These are phyloP conservation scores for Psettodes erumei DNA, from an alignment of 2,113 vertebrate species.

Conservation along the genomic window DNA sequence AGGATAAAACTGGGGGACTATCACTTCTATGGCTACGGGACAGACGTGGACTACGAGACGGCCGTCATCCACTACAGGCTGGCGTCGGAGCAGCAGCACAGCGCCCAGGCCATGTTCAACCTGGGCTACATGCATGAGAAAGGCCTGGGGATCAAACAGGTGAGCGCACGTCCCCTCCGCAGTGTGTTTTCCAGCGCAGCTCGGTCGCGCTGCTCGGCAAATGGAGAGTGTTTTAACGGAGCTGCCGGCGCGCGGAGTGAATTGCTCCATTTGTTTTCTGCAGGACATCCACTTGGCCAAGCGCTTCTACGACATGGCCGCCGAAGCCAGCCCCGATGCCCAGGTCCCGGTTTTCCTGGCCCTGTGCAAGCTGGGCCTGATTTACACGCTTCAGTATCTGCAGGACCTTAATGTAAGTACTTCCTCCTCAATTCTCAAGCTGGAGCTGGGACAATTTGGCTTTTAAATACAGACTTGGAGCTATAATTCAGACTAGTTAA, in stretches of 20 bases:
- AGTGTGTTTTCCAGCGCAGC: too few species aligned
- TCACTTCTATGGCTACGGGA: slow-evolving; percentile 97
- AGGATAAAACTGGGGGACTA: slow-evolving; percentile 98
- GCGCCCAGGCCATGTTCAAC: slow-evolving; percentile 98
- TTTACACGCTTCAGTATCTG: slow-evolving; percentile 92
- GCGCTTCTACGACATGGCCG: slow-evolving; percentile 99
- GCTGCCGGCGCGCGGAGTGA: too few species aligned
- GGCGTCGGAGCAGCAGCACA: slow-evolving; percentile 97
- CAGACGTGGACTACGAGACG: slow-evolving; percentile 96
- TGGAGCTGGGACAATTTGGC: slow-evolving; percentile 13
- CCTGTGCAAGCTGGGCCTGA: slow-evolving; percentile 92
- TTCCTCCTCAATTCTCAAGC: not conserved
- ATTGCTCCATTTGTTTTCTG: not conserved
- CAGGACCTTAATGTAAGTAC: slow-evolving; percentile 93
- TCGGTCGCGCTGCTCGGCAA: not conserved
- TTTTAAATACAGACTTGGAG: not conserved
- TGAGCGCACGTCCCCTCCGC: too few species aligned
- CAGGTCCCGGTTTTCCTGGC: slow-evolving; percentile 98
- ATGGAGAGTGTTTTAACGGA: not conserved
- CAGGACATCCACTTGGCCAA: slow-evolving; percentile 98
- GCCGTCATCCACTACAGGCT: slow-evolving; percentile 97
- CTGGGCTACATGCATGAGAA: slow-evolving; percentile 99
- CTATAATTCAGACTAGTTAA: not conserved
- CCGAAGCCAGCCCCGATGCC: slow-evolving; percentile 96
- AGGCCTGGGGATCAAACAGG: slow-evolving; percentile 97